phyloP scores from a whole-genome alignment of 2,797 vertebrate species.

The Scolopax rusticola region DNA sequence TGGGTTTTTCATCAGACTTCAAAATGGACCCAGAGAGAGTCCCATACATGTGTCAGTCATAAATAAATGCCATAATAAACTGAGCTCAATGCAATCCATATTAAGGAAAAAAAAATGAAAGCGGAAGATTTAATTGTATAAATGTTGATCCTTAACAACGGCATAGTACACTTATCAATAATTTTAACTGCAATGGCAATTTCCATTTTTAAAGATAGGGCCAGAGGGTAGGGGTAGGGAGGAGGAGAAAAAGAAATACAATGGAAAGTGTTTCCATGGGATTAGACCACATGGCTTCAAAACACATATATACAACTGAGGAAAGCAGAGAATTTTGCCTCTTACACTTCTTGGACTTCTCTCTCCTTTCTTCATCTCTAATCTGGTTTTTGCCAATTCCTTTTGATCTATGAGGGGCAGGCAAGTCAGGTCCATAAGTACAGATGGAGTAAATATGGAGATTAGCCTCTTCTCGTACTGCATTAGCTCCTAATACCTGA shows the following conservation, averaged over 20 bases:
- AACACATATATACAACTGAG: slow-evolving; percentile 77
- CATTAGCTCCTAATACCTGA: slow-evolving; percentile 97
- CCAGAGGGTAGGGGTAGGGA: neutral
- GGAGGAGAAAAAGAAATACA: slow-evolving; percentile 43
- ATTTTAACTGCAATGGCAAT: slow-evolving; percentile 31
- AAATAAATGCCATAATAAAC: neutral
- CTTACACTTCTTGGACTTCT: slow-evolving; percentile 78
- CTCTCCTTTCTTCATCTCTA: slow-evolving; percentile 84
- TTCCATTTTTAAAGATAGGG: slow-evolving; percentile 54
- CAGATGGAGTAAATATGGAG: slow-evolving; percentile 98
- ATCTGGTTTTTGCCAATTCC: slow-evolving; percentile 93
- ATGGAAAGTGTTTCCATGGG: slow-evolving; percentile 68
- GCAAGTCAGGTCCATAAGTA: slow-evolving; percentile 88
- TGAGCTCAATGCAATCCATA: neutral
- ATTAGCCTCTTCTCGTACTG: slow-evolving; percentile 94
- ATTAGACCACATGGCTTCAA: slow-evolving; percentile 84
- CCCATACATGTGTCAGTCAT: neutral
- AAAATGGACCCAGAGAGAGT: neutral
- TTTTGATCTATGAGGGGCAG: slow-evolving; percentile 93
- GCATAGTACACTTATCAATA: neutral
- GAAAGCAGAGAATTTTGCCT: slow-evolving; percentile 81
- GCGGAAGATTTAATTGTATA: neutral
- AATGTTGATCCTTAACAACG: neutral
- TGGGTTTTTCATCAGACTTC: neutral
- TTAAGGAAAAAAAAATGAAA: neutral